Percentiles rank a stretch among this genome's conserved stretches.
These are phyloP conservation scores for Lordiphosa collinella DNA, from an alignment of 1,140 invertebrate species.

Conservation along the genomic window DNA sequence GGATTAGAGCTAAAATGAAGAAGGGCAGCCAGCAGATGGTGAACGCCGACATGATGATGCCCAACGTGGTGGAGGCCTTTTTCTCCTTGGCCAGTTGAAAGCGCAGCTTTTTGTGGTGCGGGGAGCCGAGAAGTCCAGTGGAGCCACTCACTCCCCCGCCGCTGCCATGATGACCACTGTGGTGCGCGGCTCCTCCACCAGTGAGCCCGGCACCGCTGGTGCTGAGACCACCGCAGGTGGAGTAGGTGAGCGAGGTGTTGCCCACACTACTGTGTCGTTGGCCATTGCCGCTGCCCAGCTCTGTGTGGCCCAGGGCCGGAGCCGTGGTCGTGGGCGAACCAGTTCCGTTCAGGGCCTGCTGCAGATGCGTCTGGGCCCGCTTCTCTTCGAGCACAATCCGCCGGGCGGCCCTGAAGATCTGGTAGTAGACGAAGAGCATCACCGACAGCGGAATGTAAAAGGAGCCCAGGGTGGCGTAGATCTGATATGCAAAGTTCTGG, in stretches of 20 bases:
- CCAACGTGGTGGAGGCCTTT: constrained; percentile 96
- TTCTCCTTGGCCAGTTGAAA: constrained; percentile 93
- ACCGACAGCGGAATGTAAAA: constrained; percentile 94
- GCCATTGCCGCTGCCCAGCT: constrained; percentile 55
- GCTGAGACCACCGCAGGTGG: constrained; percentile 64
- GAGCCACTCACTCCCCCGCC: constrained; percentile 65
- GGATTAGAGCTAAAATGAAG: constrained; percentile 93
- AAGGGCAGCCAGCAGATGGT: constrained; percentile 98
- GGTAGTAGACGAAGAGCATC: constrained; percentile 95
- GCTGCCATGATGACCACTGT: constrained; percentile 55
- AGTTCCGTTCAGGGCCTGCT: constrained; percentile 87
- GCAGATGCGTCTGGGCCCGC: constrained; percentile 90
- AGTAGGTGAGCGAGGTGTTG: constrained; percentile 64
- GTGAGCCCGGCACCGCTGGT: constrained; percentile 38
- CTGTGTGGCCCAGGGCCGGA: constrained; percentile 61
- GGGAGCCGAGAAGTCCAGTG: constrained; percentile 79
- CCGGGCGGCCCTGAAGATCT: constrained; percentile 92
- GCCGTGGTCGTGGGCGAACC: constrained; percentile 73
- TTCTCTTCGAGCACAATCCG: constrained; percentile 92
- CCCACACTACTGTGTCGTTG: constrained; percentile 67
- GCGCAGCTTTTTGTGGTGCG: constrained; percentile 87
- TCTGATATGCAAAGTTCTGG: constrained; percentile 92
- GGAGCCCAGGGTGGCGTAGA: constrained; percentile 93
- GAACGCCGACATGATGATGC: constrained; percentile 98
- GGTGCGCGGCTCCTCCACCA: constrained; percentile 25